Percentiles rank a stretch among this genome's conserved stretches.
Evolutionary conservation across 2,888 invertebrate genomes (phyloP).

Genomic region (Spodoptera picta): DNA sequence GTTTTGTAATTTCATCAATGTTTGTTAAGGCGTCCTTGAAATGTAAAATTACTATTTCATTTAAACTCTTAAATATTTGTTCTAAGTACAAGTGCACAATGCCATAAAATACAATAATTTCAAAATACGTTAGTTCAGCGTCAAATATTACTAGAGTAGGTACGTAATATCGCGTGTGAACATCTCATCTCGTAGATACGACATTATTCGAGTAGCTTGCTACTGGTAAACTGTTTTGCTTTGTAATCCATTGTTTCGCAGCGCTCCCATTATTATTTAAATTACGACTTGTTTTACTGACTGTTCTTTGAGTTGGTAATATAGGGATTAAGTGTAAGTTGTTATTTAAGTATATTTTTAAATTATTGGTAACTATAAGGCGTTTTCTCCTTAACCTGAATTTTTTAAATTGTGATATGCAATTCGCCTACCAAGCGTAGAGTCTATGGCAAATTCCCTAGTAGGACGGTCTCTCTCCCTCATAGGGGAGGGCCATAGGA

Average conservation of each 20-base stretch:
- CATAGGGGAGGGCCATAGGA: no score
- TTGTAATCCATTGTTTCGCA: conserved; percentile 24
- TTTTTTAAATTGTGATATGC: no score
- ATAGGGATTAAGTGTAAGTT: neutral
- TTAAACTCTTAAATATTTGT: no score
- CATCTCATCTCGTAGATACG: conserved; percentile 29
- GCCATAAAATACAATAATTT: conserved; percentile 9
- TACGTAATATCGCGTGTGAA: conserved; percentile 40
- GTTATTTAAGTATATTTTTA: no score
- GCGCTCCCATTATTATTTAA: conserved; percentile 13
- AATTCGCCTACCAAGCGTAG: no score
- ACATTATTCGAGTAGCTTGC: conserved; percentile 16
- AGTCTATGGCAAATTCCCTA: no score
- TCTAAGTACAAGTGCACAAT: neutral
- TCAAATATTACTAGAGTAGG: conserved; percentile 24
- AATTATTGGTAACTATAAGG: no score
- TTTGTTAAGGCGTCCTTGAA: no score
- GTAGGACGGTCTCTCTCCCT: no score
- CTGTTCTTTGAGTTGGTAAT: conserved; percentile 37
- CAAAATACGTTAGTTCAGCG: conserved; percentile 24
- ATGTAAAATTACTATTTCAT: no score
- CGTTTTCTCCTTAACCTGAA: no score
- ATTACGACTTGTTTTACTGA: conserved; percentile 35
- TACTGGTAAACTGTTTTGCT: conserved; percentile 33
- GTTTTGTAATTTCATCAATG: no score